A percentile compares a stretch with the other conserved stretches of the same genome.
Conservation (phyloP, 2,888 invertebrate genomes). For the Sipha maydis region DNA sequence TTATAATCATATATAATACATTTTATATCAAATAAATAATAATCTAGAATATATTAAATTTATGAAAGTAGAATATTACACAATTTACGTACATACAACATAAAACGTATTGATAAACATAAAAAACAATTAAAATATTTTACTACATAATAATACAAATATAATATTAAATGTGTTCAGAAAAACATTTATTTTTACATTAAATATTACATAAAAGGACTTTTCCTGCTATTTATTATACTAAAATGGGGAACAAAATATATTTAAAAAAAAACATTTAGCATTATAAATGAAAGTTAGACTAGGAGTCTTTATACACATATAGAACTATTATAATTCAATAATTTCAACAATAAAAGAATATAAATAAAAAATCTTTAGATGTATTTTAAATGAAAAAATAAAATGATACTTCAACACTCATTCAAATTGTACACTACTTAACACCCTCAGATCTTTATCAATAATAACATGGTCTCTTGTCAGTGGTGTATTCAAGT, state of each 20-base stretch:
- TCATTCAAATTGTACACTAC: conserved; percentile 22
- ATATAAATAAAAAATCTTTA: background rate
- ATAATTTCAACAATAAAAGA: background rate
- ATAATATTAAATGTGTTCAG: background rate
- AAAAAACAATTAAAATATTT: conserved; percentile 8
- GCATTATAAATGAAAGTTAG: background rate
- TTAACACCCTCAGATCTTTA: conserved; percentile 27
- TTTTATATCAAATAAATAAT: conserved; percentile 19
- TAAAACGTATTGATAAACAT: background rate
- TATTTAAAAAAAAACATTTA: background rate
- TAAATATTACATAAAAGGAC: background rate
- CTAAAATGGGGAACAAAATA: background rate
- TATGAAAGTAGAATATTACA: conserved; percentile 19
- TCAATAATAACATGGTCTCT: background rate
- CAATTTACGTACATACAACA: conserved; percentile 2
- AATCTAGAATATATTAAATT: conserved; percentile 28
- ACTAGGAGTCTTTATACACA: background rate
- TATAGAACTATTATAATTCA: background rate
- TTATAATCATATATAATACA: background rate
- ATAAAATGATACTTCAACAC: background rate
- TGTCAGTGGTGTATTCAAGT: background rate
- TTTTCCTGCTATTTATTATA: background rate
- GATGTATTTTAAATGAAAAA: background rate
- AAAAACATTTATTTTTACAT: background rate
- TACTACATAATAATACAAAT: conserved; percentile 2